Conservation (phyloP, 2,888 invertebrate species). For the Pteria penguin region DNA sequence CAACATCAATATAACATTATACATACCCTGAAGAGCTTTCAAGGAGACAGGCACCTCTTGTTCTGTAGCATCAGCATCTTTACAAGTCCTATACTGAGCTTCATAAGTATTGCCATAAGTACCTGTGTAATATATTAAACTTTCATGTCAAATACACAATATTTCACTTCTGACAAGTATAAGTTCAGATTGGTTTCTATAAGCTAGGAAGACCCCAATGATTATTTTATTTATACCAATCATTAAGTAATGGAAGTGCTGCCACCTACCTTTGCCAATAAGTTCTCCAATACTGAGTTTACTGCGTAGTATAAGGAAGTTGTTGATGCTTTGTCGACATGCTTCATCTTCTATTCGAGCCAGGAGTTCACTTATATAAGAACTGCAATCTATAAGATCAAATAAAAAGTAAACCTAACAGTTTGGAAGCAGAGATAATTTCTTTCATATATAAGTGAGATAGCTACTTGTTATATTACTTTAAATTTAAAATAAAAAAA, state of each 20-base stretch:
- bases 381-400: conserved; percentile 64
- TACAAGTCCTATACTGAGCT: conserved; percentile 59
- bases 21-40: conserved; percentile 75
- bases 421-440: too few species aligned
- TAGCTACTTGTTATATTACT: too few species aligned
- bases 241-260: too few species aligned
- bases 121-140: conserved; percentile 43
- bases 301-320: conserved; percentile 67
- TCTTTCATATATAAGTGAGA: too few species aligned
- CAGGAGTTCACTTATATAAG: conserved; percentile 71
- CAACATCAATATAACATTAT: neutral
- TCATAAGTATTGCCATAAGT: conserved; percentile 73
- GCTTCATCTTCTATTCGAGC: conserved; percentile 71
- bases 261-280: conserved; percentile 69
- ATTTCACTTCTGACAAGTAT: too few species aligned
- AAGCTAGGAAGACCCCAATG: too few species aligned
- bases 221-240: too few species aligned
- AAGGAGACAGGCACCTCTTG: conserved; percentile 71
- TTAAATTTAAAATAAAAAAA: too few species aligned
- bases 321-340: conserved; percentile 63
- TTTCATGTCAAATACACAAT: neutral
- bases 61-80: conserved; percentile 55
- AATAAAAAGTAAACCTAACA: too few species aligned
- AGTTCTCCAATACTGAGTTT: conserved; percentile 70
- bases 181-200: too few species aligned